Percentiles rank a stretch among this genome's conserved stretches.
phyloP scores from a whole-genome alignment of 2,888 invertebrate species.

The Caenorhabditis japonica region DNA sequence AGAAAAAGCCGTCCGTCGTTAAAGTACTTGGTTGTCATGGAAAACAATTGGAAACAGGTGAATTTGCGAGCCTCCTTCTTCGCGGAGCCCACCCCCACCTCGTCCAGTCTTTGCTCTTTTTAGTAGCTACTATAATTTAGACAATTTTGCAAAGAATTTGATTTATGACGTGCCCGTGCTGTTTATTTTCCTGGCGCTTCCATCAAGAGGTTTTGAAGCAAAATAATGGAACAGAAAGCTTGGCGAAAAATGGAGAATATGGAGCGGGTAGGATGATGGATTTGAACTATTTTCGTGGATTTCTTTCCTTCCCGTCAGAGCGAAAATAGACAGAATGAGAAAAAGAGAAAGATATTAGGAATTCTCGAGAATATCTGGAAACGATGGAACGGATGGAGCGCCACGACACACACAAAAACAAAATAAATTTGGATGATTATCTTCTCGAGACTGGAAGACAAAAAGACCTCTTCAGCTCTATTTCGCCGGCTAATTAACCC shows the following conservation, averaged over 20 bases:
- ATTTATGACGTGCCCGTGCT: no score
- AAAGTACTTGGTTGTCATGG: slow-evolving; percentile 37
- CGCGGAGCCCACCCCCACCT: no score
- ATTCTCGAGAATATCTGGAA: slow-evolving; percentile 46
- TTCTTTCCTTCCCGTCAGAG: slow-evolving; percentile 18
- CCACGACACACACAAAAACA: slow-evolving; percentile 26
- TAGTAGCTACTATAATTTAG: no score
- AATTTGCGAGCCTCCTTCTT: no score
- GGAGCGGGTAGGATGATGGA: slow-evolving; percentile 43
- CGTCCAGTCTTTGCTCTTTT: no score
- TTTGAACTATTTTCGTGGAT: slow-evolving; percentile 49
- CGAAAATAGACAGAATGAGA: slow-evolving; percentile 16
- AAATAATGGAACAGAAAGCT: slow-evolving; percentile 2
- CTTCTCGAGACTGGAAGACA: no score
- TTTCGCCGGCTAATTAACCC: slow-evolving; percentile 39
- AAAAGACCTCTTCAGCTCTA: slow-evolving; percentile 44
- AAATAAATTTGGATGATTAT: slow-evolving; percentile 49
- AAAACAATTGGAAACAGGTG: slow-evolving; percentile 22
- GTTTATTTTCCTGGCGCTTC: no score
- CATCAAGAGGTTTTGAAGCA: no score
- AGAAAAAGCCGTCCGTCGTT: no score
- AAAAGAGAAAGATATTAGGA: slow-evolving; percentile 20
- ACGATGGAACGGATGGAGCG: slow-evolving; percentile 22
- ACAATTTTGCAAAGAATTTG: no score
- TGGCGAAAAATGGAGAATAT: slow-evolving; percentile 5